Conservation (phyloP, 2,797 vertebrate genomes). For the Buceros bicornis region DNA sequence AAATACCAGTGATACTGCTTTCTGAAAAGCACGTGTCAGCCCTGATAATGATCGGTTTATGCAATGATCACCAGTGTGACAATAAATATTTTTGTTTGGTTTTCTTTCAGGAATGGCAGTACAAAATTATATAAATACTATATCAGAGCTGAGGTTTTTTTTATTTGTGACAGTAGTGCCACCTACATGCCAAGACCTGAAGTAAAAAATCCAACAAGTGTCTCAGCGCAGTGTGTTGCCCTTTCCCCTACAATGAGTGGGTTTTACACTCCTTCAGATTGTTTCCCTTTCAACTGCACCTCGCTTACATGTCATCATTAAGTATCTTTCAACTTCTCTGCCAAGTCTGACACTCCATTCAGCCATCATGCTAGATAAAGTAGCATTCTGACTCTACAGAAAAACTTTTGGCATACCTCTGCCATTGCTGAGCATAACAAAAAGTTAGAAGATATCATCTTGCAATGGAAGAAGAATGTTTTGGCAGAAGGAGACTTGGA, state of each 20-base stretch:
- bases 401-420: not conserved
- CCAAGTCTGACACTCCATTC: not conserved
- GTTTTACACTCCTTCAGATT: not conserved
- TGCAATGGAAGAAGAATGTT: not conserved
- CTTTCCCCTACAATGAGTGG: not conserved
- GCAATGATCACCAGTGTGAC: not conserved
- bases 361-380: not conserved
- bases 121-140: not conserved
- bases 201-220: not conserved
- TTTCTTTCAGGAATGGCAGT: not conserved
- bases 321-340: not conserved
- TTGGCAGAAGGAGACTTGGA: not conserved
- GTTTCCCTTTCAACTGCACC: not conserved
- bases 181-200: not conserved
- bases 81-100: not conserved
- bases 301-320: not conserved
- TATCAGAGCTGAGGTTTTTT: not conserved
- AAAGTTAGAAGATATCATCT: not conserved
- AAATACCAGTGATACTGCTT: not conserved
- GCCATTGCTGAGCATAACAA: not conserved
- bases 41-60: fast-evolving
- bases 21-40: not conserved
- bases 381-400: not conserved
- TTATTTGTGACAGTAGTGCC: not conserved
- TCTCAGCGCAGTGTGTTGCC: not conserved